Conservation (phyloP, 37 sponge, comb jelly and placozoan species). For the Halisarca cf. caerulea region DNA sequence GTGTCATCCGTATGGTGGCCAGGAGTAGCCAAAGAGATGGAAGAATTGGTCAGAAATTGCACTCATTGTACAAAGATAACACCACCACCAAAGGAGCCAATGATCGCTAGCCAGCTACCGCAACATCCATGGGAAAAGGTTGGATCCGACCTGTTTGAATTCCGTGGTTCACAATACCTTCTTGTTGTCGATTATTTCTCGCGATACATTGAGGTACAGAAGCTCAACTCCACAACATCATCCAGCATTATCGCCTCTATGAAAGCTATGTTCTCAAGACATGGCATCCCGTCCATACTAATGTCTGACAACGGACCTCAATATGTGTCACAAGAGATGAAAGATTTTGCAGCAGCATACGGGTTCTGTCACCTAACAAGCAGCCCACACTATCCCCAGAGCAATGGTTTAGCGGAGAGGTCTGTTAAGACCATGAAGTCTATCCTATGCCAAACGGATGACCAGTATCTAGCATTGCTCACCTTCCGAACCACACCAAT, state of each 20-base stretch:
- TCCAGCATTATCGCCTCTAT: neutral
- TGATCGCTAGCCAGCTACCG: neutral
- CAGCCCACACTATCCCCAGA: constrained; percentile 28
- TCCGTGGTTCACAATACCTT: neutral
- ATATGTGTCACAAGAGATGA: constrained; percentile 12
- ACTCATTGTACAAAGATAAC: neutral
- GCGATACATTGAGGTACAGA: constrained; percentile 24
- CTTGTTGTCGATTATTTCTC: constrained; percentile 22
- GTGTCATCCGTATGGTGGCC: too few relatives aligned
- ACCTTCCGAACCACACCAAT: constrained; percentile 14
- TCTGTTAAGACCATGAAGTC: constrained; percentile 6
- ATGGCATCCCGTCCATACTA: constrained; percentile 5
- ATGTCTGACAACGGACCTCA: constrained; percentile 17
- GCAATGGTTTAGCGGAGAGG: constrained; percentile 19
- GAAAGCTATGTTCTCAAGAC: constrained; percentile 18
- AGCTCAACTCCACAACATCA: neutral
- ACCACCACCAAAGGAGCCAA: neutral
- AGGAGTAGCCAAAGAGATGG: too few relatives aligned
- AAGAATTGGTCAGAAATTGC: constrained; percentile 1
- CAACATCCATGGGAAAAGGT: constrained; percentile 6
- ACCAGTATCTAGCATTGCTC: constrained; percentile 4
- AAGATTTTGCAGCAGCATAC: constrained; percentile 3
- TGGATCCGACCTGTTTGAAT: constrained; percentile 5
- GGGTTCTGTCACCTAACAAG: constrained; percentile 11
- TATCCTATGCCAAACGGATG: neutral